Evolutionary conservation across 2,113 vertebrate species (phyloP), one percentile per base, ranked within the genome.

Genomic region (Cyprinodon variegatus): DNA sequence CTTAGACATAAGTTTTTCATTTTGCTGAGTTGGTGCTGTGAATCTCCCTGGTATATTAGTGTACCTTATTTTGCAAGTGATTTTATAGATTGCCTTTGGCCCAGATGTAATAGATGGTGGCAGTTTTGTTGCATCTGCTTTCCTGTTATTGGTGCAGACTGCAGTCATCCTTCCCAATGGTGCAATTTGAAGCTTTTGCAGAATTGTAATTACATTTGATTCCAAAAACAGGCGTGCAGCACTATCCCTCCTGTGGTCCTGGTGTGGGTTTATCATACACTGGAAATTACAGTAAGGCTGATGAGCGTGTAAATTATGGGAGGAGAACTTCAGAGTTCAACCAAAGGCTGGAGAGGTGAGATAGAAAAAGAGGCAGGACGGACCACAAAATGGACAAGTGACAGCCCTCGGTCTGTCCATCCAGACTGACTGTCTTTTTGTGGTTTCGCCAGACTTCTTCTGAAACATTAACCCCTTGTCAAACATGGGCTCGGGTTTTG

Each of bases 341-440:
- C 40, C 66, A 83, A 50, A 89, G 88, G 90, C 82, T 79, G 79
- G 60, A 63, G 79, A 50, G 63, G 72, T 59, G 62, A 66, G 70
- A 73, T 70, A 83, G 68, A 67, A 83, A 70, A 71, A 74, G 67
- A 79, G 68, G 77, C 10, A 46, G 60, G 65, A 79, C 76, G 39
- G 81, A 88, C 89, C 82, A 67, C 86, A 75, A 85, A 61, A 84
- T 91, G 91, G 90, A 90, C 81, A 48, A 70, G 86, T 73, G 88
- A 91, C 93, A 86, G 86, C 78, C 81, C 62, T 90, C 76, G 72
- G 64, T 57, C 74, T 70, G 46, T 84, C 78, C 80, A 59, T 91
- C 83, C 90, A 92, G 89, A 90, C 88, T 86, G 88, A 84, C 89
- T 90, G 90, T 89, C 92, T 93, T 93, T 83, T 82, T 90, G 91